A percentile compares a stretch with the other conserved stretches of the same genome.
Evolutionary conservation across 2,797 vertebrate species (phyloP).

Genomic region (Tangara arthus): DNA sequence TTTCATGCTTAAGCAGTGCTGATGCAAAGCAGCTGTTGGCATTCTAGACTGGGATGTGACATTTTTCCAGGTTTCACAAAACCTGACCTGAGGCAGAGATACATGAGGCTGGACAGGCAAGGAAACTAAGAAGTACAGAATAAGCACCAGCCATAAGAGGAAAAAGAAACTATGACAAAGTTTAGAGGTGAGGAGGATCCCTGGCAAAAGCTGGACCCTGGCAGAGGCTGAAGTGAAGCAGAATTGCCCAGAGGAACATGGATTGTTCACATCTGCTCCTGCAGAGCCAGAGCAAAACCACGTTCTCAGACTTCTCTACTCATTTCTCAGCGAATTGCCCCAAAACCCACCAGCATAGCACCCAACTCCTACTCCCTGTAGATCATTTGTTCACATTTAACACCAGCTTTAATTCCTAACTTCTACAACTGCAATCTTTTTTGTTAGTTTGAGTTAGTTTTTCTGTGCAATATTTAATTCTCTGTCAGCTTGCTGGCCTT

Average conservation of each 20-base stretch:
- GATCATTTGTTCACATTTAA: not conserved
- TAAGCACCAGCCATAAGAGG: not conserved
- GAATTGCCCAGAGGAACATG: not conserved
- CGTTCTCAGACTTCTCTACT: not conserved
- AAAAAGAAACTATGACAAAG: not conserved
- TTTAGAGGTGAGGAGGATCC: not conserved
- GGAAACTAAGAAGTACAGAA: not conserved
- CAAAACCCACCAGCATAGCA: not conserved
- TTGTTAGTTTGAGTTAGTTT: not conserved
- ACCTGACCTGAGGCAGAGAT: not conserved
- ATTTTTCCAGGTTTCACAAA: not conserved
- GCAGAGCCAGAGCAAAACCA: not conserved
- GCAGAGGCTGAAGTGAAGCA: not conserved
- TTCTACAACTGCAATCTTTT: not conserved
- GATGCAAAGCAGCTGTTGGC: not conserved
- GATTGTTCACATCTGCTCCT: not conserved
- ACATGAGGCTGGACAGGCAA: not conserved
- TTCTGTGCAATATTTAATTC: not conserved
- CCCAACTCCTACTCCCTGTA: not conserved
- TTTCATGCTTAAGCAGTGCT: not conserved
- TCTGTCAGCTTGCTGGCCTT: not conserved
- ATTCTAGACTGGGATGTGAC: not conserved
- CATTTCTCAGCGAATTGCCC: not conserved
- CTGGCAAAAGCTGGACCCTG: not conserved
- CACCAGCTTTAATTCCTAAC: not conserved